Percentiles rank a stretch among this genome's conserved stretches.
These are phyloP conservation scores for Oncorhynchus gorbuscha DNA, from an alignment of 2,113 vertebrate species.

Conservation along the genomic window DNA sequence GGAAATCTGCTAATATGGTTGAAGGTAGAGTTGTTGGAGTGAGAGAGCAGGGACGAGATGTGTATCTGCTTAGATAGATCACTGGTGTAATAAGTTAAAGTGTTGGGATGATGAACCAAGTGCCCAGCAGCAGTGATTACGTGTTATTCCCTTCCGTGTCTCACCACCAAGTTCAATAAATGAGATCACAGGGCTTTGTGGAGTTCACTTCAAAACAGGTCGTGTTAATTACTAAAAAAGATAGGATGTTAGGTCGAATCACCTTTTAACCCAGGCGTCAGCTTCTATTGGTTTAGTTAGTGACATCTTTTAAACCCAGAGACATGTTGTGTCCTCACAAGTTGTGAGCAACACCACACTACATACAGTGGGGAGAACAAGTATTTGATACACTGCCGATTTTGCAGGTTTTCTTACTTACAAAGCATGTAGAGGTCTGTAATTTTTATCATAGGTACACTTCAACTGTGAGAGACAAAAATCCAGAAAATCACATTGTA, in stretches of 20 bases:
- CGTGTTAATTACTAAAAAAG: conserved; percentile 54
- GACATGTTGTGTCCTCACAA: background rate
- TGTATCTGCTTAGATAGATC: background rate
- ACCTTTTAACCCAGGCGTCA: conserved; percentile 47
- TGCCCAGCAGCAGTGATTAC: too few relatives aligned
- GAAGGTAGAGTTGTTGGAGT: background rate
- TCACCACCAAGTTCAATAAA: background rate
- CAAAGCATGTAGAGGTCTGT: too few relatives aligned
- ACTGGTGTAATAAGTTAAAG: background rate
- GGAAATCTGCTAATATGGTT: background rate
- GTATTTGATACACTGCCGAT: too few relatives aligned
- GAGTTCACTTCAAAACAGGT: conserved; percentile 39
- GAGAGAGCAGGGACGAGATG: too few relatives aligned
- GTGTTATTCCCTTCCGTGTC: background rate
- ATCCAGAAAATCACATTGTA: too few relatives aligned
- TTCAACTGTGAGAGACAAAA: too few relatives aligned
- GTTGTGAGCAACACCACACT: too few relatives aligned
- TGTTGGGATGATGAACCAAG: background rate
- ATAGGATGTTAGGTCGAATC: conserved; percentile 47
- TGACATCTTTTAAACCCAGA: conserved; percentile 48
- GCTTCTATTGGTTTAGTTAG: conserved; percentile 32
- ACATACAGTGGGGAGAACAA: too few relatives aligned
- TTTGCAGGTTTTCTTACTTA: too few relatives aligned
- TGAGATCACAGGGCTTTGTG: background rate
- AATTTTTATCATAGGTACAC: too few relatives aligned